Evolutionary conservation across 2,113 vertebrate species (phyloP), one percentile per base, ranked within the genome.

Genomic region (Scortum barcoo): DNA sequence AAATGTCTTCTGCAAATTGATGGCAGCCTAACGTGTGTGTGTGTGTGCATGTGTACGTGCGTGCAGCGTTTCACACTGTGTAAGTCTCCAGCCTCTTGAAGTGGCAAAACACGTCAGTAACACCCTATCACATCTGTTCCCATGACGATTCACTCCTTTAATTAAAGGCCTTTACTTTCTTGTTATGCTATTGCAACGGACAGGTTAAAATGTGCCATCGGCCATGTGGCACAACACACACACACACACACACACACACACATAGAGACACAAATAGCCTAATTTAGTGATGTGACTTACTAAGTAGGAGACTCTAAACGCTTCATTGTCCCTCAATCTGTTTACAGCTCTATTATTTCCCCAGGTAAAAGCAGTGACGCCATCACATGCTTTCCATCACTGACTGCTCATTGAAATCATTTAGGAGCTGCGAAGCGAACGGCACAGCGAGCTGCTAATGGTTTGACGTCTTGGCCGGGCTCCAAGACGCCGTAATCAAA

Each of bases 91-190:
- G 81, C 65, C 75, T 81, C 77, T 80, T 58, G 74, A 81, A 81
- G 80, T 88, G 74, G 83, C 80, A 76, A 84, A 86, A 80, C 69
- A 89, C 72, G 42, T 89, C 84, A 88, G 67, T 76, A 72, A 80
- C 78, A 71, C 78, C 63, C 67, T 66, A 75, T 76, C 76, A 67
- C 76, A 78, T 87, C 86, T 76, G 90, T 92, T 92, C 82, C 91
- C 85, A 79, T 86, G 86, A 51, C 60, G 11, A 91, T 65, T 75
- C 72, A 17, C 44, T 80, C 24, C 0, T 62, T 86, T 91, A 91
- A 92, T 93, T 88, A 87, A 87, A 87, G 68, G 62, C 56, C 30
- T 65, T 61, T 76, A 53, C 42, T 58, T 85, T 51, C 10, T 38
- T 4, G 58, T 86, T 73, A 61, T 65, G 40, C 53, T 17, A 5